These are phyloP conservation scores for Myiopsitta monachus DNA, from an alignment of 2,113 vertebrate genomes.

Conservation along the genomic window DNA sequence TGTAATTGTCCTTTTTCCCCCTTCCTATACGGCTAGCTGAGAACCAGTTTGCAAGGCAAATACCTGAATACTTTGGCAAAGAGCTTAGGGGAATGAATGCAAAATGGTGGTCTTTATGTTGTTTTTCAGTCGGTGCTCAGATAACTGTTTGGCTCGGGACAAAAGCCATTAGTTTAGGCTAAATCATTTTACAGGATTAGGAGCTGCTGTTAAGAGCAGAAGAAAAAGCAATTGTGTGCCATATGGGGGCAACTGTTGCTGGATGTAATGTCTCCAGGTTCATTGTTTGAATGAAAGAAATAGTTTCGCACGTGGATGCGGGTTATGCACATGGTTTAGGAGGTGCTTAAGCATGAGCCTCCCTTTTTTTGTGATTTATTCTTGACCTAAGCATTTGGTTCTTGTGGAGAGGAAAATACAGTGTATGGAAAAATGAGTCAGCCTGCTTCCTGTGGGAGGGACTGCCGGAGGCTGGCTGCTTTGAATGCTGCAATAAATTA, in stretches of 20 bases:
- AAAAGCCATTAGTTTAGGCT: background rate
- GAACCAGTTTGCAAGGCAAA: background rate
- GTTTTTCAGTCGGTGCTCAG: background rate
- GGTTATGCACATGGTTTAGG: background rate
- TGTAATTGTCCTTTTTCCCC: background rate
- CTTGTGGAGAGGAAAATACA: conserved; percentile 35
- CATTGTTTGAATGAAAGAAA: background rate
- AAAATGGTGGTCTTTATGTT: background rate
- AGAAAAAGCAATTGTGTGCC: background rate
- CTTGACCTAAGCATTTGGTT: conserved; percentile 38
- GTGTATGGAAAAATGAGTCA: conserved; percentile 52
- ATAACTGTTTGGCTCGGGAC: background rate
- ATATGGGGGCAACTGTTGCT: background rate
- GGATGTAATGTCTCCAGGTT: background rate
- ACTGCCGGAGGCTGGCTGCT: background rate
- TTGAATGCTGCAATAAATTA: conserved; percentile 48
- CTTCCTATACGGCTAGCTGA: background rate
- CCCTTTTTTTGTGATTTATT: background rate
- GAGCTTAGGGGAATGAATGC: background rate
- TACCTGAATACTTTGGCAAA: background rate
- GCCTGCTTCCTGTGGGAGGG: conserved; percentile 51
- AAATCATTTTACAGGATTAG: background rate
- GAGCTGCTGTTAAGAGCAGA: background rate
- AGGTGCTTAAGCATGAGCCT: background rate
- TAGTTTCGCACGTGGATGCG: background rate